phyloP scores from a whole-genome alignment of 2,113 vertebrate genomes.

The Melanerpes formicivorus region DNA sequence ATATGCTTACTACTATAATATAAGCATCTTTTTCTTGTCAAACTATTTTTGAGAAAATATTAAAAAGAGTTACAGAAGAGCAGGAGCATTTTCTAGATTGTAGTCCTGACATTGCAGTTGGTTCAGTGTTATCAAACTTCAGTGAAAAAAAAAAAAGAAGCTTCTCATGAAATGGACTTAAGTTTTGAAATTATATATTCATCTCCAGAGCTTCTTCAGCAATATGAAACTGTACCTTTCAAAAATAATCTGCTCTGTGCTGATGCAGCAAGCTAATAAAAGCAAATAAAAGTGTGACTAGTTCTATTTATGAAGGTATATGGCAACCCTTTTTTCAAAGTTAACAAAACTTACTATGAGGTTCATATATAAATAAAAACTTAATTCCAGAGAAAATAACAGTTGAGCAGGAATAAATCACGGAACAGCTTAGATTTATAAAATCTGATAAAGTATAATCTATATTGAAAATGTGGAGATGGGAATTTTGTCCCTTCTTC shows the following conservation, averaged over 20 bases:
- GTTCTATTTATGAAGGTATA: constrained; percentile 36
- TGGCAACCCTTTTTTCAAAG: constrained; percentile 5
- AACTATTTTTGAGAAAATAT: neutral
- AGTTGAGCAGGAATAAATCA: constrained; percentile 16
- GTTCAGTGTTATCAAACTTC: neutral
- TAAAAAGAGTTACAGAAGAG: fast-evolving
- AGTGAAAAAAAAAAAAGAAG: neutral
- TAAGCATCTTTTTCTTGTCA: neutral
- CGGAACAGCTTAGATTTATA: neutral
- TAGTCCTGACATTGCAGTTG: neutral
- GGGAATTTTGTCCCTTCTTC: neutral
- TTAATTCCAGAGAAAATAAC: neutral
- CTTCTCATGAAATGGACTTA: neutral
- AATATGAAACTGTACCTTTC: neutral
- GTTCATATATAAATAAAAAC: constrained; percentile 37
- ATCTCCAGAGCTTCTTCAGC: neutral
- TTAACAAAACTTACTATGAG: neutral
- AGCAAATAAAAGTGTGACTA: constrained; percentile 19
- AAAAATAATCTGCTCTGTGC: neutral
- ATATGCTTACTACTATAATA: neutral
- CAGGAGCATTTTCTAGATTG: neutral
- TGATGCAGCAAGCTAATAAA: constrained; percentile 52
- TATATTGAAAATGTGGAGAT: neutral
- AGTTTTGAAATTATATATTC: neutral
- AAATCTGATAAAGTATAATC: neutral